These are phyloP conservation scores for Lepidothrix coronata DNA, from an alignment of 2,113 vertebrate species.

Conservation along the genomic window DNA sequence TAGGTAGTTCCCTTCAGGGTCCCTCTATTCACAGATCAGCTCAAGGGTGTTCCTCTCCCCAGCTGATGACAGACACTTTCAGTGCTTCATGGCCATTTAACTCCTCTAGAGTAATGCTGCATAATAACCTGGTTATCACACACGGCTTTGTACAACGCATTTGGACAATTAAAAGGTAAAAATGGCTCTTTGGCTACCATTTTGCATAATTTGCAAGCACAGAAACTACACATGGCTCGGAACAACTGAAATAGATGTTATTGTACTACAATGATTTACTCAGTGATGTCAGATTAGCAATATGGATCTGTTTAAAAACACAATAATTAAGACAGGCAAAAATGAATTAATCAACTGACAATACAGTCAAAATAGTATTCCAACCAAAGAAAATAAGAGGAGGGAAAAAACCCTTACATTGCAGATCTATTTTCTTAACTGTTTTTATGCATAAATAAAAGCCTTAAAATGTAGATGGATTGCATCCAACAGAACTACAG, in stretches of 20 bases:
- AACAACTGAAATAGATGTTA: constrained; percentile 64
- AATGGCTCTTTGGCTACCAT: constrained; percentile 65
- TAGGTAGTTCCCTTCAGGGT: neutral
- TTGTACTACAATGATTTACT: constrained; percentile 72
- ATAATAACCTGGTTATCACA: constrained; percentile 54
- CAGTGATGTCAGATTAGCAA: constrained; percentile 77
- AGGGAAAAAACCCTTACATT: constrained; percentile 59
- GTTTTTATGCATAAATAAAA: constrained; percentile 83
- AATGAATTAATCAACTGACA: constrained; percentile 78
- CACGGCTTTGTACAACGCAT: constrained; percentile 50
- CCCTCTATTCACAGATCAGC: neutral
- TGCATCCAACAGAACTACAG: constrained; percentile 79
- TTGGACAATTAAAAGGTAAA: constrained; percentile 73
- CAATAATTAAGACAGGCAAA: constrained; percentile 77
- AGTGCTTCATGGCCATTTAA: constrained; percentile 62
- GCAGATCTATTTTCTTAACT: constrained; percentile 73
- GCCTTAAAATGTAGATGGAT: constrained; percentile 82
- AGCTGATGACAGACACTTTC: constrained; percentile 56
- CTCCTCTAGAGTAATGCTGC: constrained; percentile 38
- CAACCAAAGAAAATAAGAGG: constrained; percentile 63
- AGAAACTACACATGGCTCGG: constrained; percentile 15
- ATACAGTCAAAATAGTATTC: constrained; percentile 69
- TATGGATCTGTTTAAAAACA: constrained; percentile 78
- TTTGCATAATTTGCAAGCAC: constrained; percentile 55
- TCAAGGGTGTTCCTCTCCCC: neutral